Conservation (phyloP, 2,113 vertebrate genomes). For the Leucopsar rothschildi region DNA sequence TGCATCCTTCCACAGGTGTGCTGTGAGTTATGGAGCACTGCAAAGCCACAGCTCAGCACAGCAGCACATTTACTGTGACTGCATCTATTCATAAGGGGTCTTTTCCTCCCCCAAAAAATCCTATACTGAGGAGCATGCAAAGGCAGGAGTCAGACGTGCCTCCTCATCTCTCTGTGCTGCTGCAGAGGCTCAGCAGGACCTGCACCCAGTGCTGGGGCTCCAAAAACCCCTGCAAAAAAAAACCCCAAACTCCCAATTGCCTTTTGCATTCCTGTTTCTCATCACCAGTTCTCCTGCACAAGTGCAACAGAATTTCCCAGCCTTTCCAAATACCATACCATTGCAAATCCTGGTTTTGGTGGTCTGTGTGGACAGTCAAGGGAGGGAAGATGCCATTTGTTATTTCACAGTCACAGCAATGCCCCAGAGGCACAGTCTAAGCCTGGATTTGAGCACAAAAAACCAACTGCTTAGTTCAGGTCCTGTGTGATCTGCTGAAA, state of each 20-base stretch:
- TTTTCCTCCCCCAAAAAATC: neutral
- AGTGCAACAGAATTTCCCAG: neutral
- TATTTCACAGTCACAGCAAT: neutral
- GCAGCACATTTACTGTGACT: neutral
- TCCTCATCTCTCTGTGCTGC: neutral
- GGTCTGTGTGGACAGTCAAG: neutral
- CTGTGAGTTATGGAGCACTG: neutral
- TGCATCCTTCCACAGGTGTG: accelerated
- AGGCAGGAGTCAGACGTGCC: neutral
- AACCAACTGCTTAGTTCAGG: neutral
- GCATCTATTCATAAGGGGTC: accelerated
- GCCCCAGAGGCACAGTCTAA: neutral
- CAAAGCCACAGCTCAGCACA: neutral
- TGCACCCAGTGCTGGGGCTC: accelerated
- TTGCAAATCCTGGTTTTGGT: neutral
- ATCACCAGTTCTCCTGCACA: neutral
- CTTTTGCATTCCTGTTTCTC: neutral
- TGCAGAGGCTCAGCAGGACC: neutral
- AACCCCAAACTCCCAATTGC: neutral
- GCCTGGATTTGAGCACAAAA: neutral
- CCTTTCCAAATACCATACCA: neutral
- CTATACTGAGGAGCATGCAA: neutral
- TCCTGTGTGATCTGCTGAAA: neutral
- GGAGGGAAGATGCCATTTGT: neutral
- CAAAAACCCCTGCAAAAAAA: neutral